These are phyloP conservation scores for Catostylus mosaicus DNA, from an alignment of 30 jellyfish, hydroid and myxozoan genomes.

Conservation along the genomic window DNA sequence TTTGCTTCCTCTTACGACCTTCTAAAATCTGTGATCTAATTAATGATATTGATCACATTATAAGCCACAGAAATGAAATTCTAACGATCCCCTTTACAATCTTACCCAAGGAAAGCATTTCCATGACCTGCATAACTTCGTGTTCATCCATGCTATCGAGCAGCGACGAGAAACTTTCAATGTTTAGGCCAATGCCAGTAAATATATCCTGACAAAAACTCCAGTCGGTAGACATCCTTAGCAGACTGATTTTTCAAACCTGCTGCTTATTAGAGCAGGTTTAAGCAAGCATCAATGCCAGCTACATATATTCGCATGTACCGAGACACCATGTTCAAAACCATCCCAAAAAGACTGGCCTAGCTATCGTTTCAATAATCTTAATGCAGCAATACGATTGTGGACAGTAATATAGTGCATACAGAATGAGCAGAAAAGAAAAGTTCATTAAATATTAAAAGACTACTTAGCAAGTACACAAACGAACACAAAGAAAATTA, in stretches of 20 bases:
- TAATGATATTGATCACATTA: no score
- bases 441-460: background rate
- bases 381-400: background rate
- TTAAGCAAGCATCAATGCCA: background rate
- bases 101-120: constrained; percentile 57
- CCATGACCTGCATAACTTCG: constrained; percentile 46
- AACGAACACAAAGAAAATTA: background rate
- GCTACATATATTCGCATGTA: background rate
- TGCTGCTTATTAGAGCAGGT: background rate
- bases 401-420: background rate
- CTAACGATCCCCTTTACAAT: no score
- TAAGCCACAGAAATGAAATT: no score
- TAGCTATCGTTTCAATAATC: background rate
- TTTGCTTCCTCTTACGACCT: no score
- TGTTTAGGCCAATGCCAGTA: constrained; percentile 40
- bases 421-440: constrained; percentile 1
- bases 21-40: no score
- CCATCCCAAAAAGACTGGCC: background rate
- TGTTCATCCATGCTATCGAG: constrained; percentile 58
- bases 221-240: constrained; percentile 4
- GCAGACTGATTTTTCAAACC: background rate
- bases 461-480: background rate
- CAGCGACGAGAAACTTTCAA: constrained; percentile 28
- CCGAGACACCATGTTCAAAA: background rate
- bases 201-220: constrained; percentile 20